These are phyloP conservation scores for Ennomos fuscantarius DNA, from an alignment of 2,888 invertebrate genomes.

Conservation along the genomic window DNA sequence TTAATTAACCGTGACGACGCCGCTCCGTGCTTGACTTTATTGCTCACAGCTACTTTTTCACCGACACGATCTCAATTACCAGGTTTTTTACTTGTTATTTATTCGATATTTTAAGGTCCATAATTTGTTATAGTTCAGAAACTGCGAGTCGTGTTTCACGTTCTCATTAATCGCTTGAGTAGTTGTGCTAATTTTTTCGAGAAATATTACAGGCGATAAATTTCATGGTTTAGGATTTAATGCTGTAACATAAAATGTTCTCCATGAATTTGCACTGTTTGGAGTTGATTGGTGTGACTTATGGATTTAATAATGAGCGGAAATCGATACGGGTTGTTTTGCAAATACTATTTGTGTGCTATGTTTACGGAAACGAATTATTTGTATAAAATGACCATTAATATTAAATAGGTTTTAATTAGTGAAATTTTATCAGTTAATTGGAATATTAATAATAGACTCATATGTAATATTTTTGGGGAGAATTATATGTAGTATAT, in stretches of 20 bases:
- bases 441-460: neutral
- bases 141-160: constrained; percentile 74
- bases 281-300: constrained; percentile 63
- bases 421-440: constrained; percentile 3
- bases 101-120: constrained; percentile 73
- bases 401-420: constrained; percentile 10
- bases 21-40: constrained; percentile 58
- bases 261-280: constrained; percentile 57
- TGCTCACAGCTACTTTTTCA: constrained; percentile 66
- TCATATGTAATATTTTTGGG: too few relatives aligned
- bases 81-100: constrained; percentile 63
- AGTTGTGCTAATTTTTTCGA: constrained; percentile 80
- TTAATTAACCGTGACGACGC: constrained; percentile 72
- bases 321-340: constrained; percentile 41
- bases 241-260: constrained; percentile 66
- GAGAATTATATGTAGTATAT: too few relatives aligned
- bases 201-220: constrained; percentile 71
- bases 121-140: constrained; percentile 73
- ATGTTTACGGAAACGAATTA: constrained; percentile 37
- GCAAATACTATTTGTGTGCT: constrained; percentile 26
- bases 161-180: constrained; percentile 81
- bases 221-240: constrained; percentile 73
- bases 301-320: constrained; percentile 59
- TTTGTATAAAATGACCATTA: constrained; percentile 9
- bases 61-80: constrained; percentile 69